These are phyloP conservation scores for Synanthedon andrenaeformis DNA, from an alignment of 2,888 invertebrate genomes.

Conservation along the genomic window DNA sequence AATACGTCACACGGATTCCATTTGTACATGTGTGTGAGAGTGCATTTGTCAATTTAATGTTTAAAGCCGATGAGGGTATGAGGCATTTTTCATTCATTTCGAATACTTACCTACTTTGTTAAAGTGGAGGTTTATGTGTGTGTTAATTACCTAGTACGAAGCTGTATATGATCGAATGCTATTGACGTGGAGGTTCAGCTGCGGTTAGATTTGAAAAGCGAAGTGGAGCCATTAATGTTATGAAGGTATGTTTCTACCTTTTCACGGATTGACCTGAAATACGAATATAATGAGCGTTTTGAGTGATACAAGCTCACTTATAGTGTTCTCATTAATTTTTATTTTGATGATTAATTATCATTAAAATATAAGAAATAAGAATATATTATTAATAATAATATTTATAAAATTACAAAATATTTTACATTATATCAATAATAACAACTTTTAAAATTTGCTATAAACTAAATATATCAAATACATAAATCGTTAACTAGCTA, in stretches of 20 bases:
- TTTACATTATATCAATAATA: no score
- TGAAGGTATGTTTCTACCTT: background rate
- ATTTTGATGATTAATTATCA: no score
- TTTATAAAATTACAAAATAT: no score
- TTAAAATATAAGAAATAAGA: no score
- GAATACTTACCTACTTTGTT: slow-evolving; percentile 7
- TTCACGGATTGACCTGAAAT: background rate
- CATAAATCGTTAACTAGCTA: no score
- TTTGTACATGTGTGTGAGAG: slow-evolving; percentile 9
- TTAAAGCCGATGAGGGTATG: slow-evolving; percentile 11
- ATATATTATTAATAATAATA: no score
- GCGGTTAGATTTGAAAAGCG: background rate
- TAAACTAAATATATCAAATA: no score
- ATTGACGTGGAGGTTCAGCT: slow-evolving; percentile 1
- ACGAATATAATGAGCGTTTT: no score
- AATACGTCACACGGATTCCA: slow-evolving; percentile 12
- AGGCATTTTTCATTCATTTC: slow-evolving; percentile 18
- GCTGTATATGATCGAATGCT: slow-evolving; percentile 6
- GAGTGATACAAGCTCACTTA: no score
- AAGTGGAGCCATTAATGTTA: background rate
- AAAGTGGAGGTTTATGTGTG: background rate
- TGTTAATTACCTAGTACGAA: slow-evolving; percentile 9
- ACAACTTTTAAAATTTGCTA: no score
- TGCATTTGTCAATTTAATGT: slow-evolving; percentile 13
- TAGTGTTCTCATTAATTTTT: no score